phyloP scores from a whole-genome alignment of 37 sponge, comb jelly and placozoan species.

The Hormiphora californensis region DNA sequence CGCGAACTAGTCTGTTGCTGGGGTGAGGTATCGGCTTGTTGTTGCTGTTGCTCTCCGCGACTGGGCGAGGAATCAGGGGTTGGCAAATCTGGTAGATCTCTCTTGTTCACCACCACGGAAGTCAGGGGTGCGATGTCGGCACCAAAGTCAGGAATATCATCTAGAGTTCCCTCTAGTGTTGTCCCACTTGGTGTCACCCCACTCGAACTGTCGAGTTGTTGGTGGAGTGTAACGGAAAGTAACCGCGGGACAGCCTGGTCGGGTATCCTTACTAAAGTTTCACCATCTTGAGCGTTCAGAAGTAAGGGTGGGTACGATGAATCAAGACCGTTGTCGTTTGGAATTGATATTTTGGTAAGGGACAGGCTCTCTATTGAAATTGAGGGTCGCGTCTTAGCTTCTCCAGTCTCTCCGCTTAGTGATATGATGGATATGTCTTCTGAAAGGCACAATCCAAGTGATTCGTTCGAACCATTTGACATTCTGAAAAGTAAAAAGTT shows the following conservation, averaged over 20 bases:
- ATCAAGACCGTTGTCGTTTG: not conserved
- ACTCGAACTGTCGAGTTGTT: not conserved
- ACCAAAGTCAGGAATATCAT: constrained; percentile 46
- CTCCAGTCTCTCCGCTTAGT: not conserved
- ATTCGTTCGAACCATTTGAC: not conserved
- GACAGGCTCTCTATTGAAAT: constrained; percentile 5
- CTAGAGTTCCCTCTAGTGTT: constrained; percentile 36
- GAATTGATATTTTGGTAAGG: not conserved
- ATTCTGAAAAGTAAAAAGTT: no score
- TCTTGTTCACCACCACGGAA: not conserved
- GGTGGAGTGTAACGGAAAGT: not conserved
- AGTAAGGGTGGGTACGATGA: not conserved
- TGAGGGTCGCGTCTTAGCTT: not conserved
- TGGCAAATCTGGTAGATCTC: not conserved
- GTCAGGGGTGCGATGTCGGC: not conserved
- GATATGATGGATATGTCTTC: not conserved
- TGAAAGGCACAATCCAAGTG: not conserved
- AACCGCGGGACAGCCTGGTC: no score
- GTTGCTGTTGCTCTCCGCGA: no score
- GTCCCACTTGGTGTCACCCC: constrained; percentile 27
- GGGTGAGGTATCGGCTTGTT: not conserved
- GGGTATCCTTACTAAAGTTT: not conserved
- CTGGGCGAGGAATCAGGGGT: not conserved
- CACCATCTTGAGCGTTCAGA: not conserved
- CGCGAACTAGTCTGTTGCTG: not conserved